A percentile compares a stretch with the other conserved stretches of the same genome.
Evolutionary conservation across 2,888 invertebrate genomes (phyloP).

Genomic region (Urechis unicinctus): DNA sequence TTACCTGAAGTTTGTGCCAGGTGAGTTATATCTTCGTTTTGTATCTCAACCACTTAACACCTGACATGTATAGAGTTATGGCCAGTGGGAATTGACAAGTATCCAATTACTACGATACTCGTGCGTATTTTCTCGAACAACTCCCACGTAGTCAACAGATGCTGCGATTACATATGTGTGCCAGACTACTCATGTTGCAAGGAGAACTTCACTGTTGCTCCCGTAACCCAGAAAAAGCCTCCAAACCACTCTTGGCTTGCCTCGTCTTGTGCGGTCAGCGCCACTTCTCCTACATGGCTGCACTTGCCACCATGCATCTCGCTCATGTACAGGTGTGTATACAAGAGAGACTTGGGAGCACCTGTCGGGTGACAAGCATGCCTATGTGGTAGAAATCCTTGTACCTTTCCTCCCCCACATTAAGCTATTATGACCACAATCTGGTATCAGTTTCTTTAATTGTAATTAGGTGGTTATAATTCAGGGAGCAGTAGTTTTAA

Average conservation of each 20-base stretch:
- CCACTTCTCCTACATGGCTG: constrained; percentile 70
- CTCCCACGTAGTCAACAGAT: background rate
- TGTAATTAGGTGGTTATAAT: background rate
- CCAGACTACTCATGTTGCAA: constrained; percentile 39
- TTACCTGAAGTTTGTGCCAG: constrained; percentile 21
- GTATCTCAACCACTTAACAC: too few species aligned
- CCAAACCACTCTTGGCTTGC: constrained; percentile 61
- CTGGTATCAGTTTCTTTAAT: background rate
- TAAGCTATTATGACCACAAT: background rate
- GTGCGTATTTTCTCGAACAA: too few species aligned
- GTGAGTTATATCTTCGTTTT: too few species aligned
- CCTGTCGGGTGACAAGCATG: background rate
- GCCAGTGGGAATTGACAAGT: too few species aligned
- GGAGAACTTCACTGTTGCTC: constrained; percentile 38
- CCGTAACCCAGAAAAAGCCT: constrained; percentile 45
- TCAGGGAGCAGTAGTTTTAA: too few species aligned
- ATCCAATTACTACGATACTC: too few species aligned
- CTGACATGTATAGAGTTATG: too few species aligned
- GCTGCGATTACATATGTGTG: constrained; percentile 4
- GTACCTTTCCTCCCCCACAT: background rate
- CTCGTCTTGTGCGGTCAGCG: constrained; percentile 68
- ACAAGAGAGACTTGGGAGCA: background rate
- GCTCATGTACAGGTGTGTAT: constrained; percentile 63
- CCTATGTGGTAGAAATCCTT: background rate
- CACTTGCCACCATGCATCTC: constrained; percentile 70